A percentile compares a stretch with the other conserved stretches of the same genome.
Evolutionary conservation across 2,113 vertebrate genomes (phyloP).

Genomic region (Cardinalis cardinalis): DNA sequence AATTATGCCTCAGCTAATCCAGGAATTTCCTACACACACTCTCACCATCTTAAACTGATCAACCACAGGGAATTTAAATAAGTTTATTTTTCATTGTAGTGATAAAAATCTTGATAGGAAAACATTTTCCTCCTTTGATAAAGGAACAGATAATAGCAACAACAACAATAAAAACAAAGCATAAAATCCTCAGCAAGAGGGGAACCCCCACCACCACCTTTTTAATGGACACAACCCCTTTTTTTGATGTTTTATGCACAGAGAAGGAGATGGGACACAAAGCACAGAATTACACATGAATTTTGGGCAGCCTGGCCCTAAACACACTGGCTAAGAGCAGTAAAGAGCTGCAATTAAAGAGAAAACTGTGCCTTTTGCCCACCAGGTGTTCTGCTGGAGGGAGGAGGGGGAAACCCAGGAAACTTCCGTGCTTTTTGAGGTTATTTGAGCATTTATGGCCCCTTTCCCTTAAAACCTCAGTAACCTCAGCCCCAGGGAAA

Average conservation of each 20-base stretch:
- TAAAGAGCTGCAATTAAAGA: not conserved
- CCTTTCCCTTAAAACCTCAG: not conserved
- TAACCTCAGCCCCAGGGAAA: rapidly evolving
- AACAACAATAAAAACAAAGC: not conserved
- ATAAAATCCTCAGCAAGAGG: not conserved
- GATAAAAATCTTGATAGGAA: not conserved
- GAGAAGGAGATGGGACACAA: not conserved
- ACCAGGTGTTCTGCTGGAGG: not conserved
- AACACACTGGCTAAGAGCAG: not conserved
- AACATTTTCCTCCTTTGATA: not conserved
- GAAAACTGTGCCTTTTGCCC: not conserved
- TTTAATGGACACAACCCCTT: not conserved
- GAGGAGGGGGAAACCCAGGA: not conserved
- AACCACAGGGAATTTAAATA: not conserved
- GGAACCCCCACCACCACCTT: not conserved
- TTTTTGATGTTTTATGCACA: not conserved
- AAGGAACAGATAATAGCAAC: not conserved
- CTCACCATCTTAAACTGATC: too few relatives aligned
- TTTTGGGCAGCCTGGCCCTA: not conserved
- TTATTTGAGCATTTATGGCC: not conserved
- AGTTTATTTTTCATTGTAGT: not conserved
- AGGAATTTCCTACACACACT: too few relatives aligned
- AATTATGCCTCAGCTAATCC: not conserved
- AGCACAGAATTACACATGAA: not conserved
- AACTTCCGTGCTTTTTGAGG: not conserved